phyloP scores from a whole-genome alignment of 1,140 invertebrate species.

The Orchesella cincta region DNA sequence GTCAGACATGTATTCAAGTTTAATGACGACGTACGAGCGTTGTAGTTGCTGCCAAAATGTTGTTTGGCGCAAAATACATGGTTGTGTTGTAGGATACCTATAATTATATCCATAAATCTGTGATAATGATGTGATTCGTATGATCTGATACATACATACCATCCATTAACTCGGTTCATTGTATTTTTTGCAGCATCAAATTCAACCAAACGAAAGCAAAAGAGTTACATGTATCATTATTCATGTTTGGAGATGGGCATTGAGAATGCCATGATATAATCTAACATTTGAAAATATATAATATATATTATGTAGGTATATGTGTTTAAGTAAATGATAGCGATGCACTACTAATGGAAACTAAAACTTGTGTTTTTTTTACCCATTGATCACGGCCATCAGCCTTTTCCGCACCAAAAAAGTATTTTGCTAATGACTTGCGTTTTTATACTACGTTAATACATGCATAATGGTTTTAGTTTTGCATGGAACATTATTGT shows the following conservation, averaged over 20 bases:
- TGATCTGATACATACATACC: background rate
- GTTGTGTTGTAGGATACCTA: background rate
- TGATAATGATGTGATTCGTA: background rate
- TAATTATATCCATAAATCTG: background rate
- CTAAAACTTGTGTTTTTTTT: background rate
- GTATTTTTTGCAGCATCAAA: background rate
- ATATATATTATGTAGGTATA: too few relatives aligned
- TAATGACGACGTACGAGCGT: background rate
- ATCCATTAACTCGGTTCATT: too few relatives aligned
- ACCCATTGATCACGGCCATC: conserved; percentile 23
- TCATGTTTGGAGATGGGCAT: background rate
- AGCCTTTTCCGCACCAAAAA: conserved; percentile 12
- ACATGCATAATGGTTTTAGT: background rate
- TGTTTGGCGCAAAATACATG: background rate
- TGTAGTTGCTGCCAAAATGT: background rate
- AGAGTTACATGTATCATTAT: background rate
- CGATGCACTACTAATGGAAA: background rate
- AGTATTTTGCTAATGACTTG: background rate
- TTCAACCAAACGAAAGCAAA: background rate
- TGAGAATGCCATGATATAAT: background rate
- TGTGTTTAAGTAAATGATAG: background rate
- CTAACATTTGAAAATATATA: background rate
- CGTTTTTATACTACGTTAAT: background rate
- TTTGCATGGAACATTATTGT: background rate
- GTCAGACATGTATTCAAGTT: background rate